These are phyloP conservation scores for Nebria ingens DNA, from an alignment of 1,140 invertebrate species.

Conservation along the genomic window DNA sequence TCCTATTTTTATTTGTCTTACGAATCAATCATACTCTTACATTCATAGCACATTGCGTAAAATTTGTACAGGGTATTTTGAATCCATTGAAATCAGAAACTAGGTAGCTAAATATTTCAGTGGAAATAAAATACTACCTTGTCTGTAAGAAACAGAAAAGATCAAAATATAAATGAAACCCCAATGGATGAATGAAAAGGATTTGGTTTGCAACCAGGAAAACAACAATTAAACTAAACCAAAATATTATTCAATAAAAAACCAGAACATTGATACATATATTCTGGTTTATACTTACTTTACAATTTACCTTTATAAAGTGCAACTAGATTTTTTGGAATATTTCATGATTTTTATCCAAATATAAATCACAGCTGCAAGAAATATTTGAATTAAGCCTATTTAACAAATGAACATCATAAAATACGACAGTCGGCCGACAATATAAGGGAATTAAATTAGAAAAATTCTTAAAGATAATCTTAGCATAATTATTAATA, in stretches of 20 bases:
- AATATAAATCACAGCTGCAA: not conserved
- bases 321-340: not conserved
- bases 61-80: not conserved
- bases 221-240: not conserved
- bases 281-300: not conserved
- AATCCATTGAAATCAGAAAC: not conserved
- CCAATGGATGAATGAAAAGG: not conserved
- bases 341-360: not conserved
- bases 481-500: no score
- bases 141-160: not conserved
- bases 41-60: not conserved
- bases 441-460: no score
- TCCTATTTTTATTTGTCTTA: constrained; percentile 17
- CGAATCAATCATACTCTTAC: not conserved
- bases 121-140: not conserved
- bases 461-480: no score
- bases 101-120: not conserved
- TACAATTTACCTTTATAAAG: not conserved
- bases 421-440: no score
- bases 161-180: constrained; percentile 6
- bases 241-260: not conserved
- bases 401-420: not conserved
- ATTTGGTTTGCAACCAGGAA: not conserved
- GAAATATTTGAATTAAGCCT: not conserved
- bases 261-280: not conserved